phyloP scores from a whole-genome alignment of 2,797 vertebrate species.

The Benthosema pterotum region DNA sequence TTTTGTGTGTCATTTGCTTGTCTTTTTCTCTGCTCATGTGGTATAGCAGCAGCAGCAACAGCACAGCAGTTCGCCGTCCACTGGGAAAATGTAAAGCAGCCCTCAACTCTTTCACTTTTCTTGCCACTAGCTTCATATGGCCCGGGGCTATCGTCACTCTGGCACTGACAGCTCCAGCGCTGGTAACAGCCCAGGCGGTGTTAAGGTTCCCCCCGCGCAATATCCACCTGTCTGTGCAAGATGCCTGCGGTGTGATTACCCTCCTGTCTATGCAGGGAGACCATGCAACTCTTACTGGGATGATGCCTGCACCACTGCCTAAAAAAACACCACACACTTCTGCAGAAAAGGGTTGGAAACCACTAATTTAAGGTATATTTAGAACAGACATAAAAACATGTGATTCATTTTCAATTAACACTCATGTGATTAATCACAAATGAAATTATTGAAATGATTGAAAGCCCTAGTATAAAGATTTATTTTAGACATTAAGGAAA shows the following conservation, averaged over 20 bases:
- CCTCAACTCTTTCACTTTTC: neutral
- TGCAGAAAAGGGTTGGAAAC: too few relatives aligned
- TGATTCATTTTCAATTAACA: too few relatives aligned
- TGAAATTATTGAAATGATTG: too few relatives aligned
- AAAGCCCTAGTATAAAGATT: too few relatives aligned
- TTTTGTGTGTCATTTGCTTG: conserved; percentile 14
- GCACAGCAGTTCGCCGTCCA: conserved; percentile 24
- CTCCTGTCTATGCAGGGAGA: neutral
- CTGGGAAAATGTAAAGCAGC: conserved; percentile 39
- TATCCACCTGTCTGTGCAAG: conserved; percentile 35
- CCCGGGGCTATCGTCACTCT: conserved; percentile 17
- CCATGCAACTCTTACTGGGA: conserved; percentile 13
- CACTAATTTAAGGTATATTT: too few relatives aligned
- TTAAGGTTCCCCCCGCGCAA: conserved; percentile 20
- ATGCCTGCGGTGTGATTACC: conserved; percentile 28
- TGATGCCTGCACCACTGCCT: neutral
- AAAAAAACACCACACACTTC: too few relatives aligned
- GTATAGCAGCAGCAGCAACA: too few relatives aligned
- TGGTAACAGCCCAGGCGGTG: conserved; percentile 9
- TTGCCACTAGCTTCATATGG: conserved; percentile 6
- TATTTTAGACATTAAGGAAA: too few relatives aligned
- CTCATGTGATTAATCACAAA: too few relatives aligned
- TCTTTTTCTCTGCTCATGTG: conserved; percentile 53
- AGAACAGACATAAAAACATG: too few relatives aligned
- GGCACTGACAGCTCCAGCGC: conserved; percentile 17